A percentile compares a stretch with the other conserved stretches of the same genome.
Conservation (phyloP, 2,113 vertebrate genomes). For the Austrofundulus limnaeus region DNA sequence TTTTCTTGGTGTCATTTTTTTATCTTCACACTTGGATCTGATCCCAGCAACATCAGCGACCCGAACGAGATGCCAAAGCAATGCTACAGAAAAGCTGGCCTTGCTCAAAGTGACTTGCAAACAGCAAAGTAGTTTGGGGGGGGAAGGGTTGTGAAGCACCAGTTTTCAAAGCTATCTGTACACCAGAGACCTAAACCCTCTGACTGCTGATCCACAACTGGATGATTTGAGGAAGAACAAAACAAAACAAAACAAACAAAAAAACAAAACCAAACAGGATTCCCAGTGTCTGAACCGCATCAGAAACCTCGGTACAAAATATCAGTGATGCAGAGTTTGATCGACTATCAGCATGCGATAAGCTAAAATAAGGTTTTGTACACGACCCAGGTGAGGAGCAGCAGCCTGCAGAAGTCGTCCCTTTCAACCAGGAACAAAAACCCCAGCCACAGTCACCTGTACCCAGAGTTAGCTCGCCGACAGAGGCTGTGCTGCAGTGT, state of each 20-base stretch:
- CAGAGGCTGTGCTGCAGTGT: constrained; percentile 25
- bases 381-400: constrained; percentile 33
- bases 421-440: constrained; percentile 14
- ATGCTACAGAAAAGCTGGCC: constrained; percentile 67
- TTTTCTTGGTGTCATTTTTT: no score
- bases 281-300: constrained; percentile 40
- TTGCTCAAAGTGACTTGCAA: no score
- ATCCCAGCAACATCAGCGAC: constrained; percentile 40
- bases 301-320: constrained; percentile 59
- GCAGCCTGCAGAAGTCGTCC: constrained; percentile 49
- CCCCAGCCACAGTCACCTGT: constrained; percentile 24
- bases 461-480: constrained; percentile 17
- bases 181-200: no score
- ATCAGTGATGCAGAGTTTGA: constrained; percentile 52
- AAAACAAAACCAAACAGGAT: no score
- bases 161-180: constrained; percentile 52
- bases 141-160: constrained; percentile 66
- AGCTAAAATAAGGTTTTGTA: constrained; percentile 68
- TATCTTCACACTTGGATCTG: constrained; percentile 25
- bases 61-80: constrained; percentile 47
- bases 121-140: constrained; percentile 38
- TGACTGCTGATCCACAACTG: constrained; percentile 12
- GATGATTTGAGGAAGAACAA: constrained; percentile 37
- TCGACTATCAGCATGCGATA: constrained; percentile 72
- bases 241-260: constrained; percentile 10